Conservation (phyloP, 2,888 invertebrate genomes). For the Glaucopsyche alexis region DNA sequence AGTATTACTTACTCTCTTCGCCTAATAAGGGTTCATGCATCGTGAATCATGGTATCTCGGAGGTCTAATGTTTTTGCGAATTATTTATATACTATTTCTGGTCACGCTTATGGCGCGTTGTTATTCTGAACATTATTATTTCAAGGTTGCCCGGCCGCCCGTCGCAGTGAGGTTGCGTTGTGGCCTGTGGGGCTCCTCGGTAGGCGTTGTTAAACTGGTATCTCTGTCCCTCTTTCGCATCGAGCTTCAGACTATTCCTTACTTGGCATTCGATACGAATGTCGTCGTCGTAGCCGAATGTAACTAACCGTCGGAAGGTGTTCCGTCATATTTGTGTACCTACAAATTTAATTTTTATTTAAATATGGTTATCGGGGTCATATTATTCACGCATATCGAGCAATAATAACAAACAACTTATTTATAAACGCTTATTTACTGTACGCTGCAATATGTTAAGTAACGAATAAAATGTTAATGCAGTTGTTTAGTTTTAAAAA, state of each 20-base stretch:
- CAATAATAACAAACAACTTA: constrained; percentile 5
- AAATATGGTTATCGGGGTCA: constrained; percentile 2
- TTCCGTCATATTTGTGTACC: constrained; percentile 50
- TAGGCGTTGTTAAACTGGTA: constrained; percentile 73
- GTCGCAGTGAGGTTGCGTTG: constrained; percentile 78
- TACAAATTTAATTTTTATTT: constrained; percentile 37
- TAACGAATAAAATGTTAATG: not conserved
- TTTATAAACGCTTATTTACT: constrained; percentile 11
- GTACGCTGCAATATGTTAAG: not conserved
- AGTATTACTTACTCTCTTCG: not conserved
- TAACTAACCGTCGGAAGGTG: constrained; percentile 63
- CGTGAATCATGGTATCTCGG: constrained; percentile 23
- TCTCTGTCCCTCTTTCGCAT: constrained; percentile 74
- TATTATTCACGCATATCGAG: not conserved
- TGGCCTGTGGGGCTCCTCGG: constrained; percentile 79
- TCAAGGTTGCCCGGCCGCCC: constrained; percentile 76
- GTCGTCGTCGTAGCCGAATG: constrained; percentile 51
- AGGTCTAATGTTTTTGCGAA: constrained; percentile 60
- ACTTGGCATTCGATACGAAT: constrained; percentile 70
- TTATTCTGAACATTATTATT: constrained; percentile 80
- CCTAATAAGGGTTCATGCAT: constrained; percentile 27
- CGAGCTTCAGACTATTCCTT: constrained; percentile 67
- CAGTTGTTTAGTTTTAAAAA: not conserved
- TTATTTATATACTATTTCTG: constrained; percentile 75
- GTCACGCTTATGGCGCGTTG: constrained; percentile 79